A percentile compares a stretch with the other conserved stretches of the same genome.
Conservation (phyloP, 2,888 invertebrate genomes). For the Bellardia bayeri region DNA sequence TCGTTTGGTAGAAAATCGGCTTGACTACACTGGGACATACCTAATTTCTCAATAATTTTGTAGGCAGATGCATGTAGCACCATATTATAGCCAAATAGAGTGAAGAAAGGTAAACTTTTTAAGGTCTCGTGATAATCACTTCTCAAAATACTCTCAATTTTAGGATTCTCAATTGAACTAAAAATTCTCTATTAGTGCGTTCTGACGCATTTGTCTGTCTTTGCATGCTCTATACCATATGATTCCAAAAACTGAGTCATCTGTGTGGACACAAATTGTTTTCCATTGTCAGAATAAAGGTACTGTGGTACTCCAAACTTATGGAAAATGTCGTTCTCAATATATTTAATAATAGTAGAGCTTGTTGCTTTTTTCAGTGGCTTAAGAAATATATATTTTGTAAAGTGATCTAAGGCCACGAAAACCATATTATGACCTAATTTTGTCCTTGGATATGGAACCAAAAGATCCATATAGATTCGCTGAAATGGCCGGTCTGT, state of each 20-base stretch:
- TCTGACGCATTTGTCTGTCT: slow-evolving; percentile 75
- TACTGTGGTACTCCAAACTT: slow-evolving; percentile 75
- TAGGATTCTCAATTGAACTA: slow-evolving; percentile 64
- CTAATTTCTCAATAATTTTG: background rate
- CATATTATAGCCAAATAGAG: background rate
- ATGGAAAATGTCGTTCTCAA: slow-evolving; percentile 71
- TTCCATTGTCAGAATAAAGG: slow-evolving; percentile 76
- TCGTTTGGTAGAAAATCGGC: background rate
- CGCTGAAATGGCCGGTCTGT: slow-evolving; percentile 49
- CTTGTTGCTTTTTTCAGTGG: slow-evolving; percentile 45
- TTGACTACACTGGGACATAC: background rate
- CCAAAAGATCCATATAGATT: slow-evolving; percentile 63
- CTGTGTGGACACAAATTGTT: slow-evolving; percentile 72
- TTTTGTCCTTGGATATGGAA: slow-evolving; percentile 60
- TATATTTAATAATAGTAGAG: slow-evolving; percentile 21
- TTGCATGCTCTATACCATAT: slow-evolving; percentile 67
- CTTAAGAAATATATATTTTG: slow-evolving; percentile 39
- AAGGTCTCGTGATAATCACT: background rate
- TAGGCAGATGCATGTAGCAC: background rate
- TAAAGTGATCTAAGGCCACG: slow-evolving; percentile 53
- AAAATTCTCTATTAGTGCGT: slow-evolving; percentile 76
- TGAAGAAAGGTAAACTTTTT: background rate
- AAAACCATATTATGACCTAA: slow-evolving; percentile 43
- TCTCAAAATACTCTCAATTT: background rate
- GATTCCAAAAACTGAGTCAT: too few relatives aligned